Evolutionary conservation across 2,797 vertebrate species (phyloP).

Genomic region (Caiman crocodilus): DNA sequence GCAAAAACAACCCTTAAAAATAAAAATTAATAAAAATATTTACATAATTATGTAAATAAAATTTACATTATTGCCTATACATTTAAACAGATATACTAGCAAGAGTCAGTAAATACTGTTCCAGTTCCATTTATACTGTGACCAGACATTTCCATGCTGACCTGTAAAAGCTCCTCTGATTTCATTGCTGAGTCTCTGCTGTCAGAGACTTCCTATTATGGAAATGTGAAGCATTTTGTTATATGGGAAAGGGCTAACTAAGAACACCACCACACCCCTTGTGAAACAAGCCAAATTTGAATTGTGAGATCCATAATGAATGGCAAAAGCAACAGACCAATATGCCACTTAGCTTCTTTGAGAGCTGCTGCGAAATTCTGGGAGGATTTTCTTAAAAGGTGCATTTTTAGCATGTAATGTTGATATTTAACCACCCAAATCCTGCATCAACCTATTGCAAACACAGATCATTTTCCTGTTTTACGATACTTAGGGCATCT

Average conservation of each 20-base stretch:
- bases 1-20: not conserved
- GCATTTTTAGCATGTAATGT: constrained; percentile 56
- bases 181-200: not conserved
- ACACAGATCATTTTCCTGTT: constrained; percentile 9
- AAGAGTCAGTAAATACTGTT: not conserved
- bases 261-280: not conserved
- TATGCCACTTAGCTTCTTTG: constrained; percentile 8
- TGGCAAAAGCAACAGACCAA: constrained; percentile 1
- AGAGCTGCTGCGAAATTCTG: not conserved
- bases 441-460: not conserved
- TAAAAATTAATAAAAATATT: too few relatives aligned
- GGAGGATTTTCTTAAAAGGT: constrained; percentile 54
- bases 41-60: too few relatives aligned
- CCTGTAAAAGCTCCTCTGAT: not conserved
- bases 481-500: not conserved
- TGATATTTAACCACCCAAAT: constrained; percentile 47
- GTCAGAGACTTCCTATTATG: not conserved
- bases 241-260: not conserved
- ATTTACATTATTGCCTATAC: not conserved
- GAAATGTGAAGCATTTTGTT: not conserved
- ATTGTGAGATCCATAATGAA: not conserved
- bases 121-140: not conserved
- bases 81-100: not conserved
- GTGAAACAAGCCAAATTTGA: constrained; percentile 5
- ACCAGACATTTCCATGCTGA: not conserved